phyloP scores from a whole-genome alignment of 2,888 invertebrate species.

The Phrixothrix hirtus region DNA sequence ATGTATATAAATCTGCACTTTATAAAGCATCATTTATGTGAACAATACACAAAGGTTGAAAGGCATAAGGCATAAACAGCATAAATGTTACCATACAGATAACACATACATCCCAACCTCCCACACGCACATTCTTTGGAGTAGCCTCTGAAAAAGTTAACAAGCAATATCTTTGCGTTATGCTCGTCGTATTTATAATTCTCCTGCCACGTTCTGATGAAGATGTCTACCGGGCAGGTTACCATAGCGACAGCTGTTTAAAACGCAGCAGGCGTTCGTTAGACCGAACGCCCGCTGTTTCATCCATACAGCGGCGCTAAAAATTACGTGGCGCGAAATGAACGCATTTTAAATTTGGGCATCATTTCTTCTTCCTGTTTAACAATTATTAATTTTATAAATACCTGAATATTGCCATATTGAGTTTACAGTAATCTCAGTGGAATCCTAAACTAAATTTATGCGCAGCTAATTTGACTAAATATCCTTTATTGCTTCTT shows the following conservation, averaged over 20 bases:
- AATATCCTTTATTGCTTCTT: no score
- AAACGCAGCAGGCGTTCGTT: slow-evolving; percentile 50
- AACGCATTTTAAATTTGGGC: slow-evolving; percentile 7
- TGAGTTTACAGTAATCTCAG: no score
- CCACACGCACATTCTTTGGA: slow-evolving; percentile 41
- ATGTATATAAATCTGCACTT: slow-evolving; percentile 29
- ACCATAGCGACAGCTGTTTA: slow-evolving; percentile 54
- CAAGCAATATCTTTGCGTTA: slow-evolving; percentile 49
- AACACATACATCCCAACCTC: slow-evolving; percentile 35
- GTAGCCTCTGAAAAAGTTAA: slow-evolving; percentile 45
- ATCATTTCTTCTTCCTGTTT: no score
- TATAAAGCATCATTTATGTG: slow-evolving; percentile 32
- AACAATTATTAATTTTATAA: neutral
- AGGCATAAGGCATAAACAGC: slow-evolving; percentile 34
- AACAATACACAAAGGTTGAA: slow-evolving; percentile 36
- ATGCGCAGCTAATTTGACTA: no score
- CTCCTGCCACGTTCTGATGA: slow-evolving; percentile 51
- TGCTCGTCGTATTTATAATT: slow-evolving; percentile 52
- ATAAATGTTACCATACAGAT: slow-evolving; percentile 32
- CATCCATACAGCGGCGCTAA: slow-evolving; percentile 27
- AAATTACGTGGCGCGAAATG: slow-evolving; percentile 27
- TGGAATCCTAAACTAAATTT: no score
- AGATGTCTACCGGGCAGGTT: slow-evolving; percentile 53
- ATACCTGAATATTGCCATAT: no score
- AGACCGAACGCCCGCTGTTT: slow-evolving; percentile 47